These are phyloP conservation scores for Noctuana brunneofusca DNA, from an alignment of 2,888 invertebrate genomes.

Conservation along the genomic window DNA sequence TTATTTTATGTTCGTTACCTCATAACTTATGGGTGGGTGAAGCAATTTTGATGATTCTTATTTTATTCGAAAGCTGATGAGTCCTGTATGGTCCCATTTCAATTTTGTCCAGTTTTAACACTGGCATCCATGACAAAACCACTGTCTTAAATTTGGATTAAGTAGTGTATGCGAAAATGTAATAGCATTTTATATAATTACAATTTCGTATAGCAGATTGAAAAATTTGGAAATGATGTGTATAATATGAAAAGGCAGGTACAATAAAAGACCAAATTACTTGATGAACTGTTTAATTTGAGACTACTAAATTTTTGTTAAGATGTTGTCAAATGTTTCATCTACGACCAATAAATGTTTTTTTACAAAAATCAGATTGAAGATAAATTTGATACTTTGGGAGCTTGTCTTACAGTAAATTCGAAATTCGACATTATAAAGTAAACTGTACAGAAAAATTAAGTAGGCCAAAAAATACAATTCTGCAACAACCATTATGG, in stretches of 20 bases:
- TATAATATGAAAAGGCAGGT: slow-evolving; percentile 19
- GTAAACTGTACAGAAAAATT: slow-evolving; percentile 12
- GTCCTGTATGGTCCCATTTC: too few relatives aligned
- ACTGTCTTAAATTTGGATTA: too few relatives aligned
- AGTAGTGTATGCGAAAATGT: too few relatives aligned
- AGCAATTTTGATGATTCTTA: too few relatives aligned
- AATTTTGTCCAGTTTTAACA: too few relatives aligned
- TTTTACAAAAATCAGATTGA: background rate
- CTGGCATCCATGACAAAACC: too few relatives aligned
- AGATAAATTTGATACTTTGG: background rate
- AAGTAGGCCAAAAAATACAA: slow-evolving; percentile 14
- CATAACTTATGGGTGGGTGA: too few relatives aligned
- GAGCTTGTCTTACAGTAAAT: slow-evolving; percentile 17
- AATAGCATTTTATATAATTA: too few relatives aligned
- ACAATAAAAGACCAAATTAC: slow-evolving; percentile 53
- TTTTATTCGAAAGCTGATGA: too few relatives aligned
- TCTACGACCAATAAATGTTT: background rate
- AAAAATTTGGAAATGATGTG: background rate
- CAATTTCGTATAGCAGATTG: too few relatives aligned
- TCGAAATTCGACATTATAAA: slow-evolving; percentile 11
- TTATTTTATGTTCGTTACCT: too few relatives aligned
- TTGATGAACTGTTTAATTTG: slow-evolving; percentile 76
- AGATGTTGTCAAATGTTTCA: background rate
- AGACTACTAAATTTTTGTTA: slow-evolving; percentile 53
- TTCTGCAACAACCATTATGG: slow-evolving; percentile 20